A percentile compares a stretch with the other conserved stretches of the same genome.
phyloP scores from a whole-genome alignment of 2,888 invertebrate genomes.

The Tetranychus truncatus region DNA sequence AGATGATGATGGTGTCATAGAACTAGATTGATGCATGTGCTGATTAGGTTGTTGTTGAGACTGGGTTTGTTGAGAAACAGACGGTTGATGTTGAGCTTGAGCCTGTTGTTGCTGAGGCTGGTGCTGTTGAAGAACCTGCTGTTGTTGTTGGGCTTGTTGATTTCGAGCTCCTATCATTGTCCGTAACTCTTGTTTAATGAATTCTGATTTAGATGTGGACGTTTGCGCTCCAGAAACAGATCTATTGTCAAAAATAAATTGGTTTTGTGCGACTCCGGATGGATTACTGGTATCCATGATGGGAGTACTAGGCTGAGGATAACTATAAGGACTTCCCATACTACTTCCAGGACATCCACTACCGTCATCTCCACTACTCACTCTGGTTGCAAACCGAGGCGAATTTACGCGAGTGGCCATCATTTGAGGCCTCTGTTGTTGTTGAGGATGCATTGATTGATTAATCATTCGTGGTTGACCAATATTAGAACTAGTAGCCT shows the following conservation, averaged over 20 bases:
- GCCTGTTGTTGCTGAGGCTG: slow-evolving; percentile 11
- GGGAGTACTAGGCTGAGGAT: slow-evolving; percentile 10
- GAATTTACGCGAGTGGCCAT: slow-evolving; percentile 16
- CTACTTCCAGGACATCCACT: not conserved
- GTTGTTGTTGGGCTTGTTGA: slow-evolving; percentile 32
- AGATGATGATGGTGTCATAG: slow-evolving; percentile 16
- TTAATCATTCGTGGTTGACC: not conserved
- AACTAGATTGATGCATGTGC: not conserved
- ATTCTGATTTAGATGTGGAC: slow-evolving; percentile 44
- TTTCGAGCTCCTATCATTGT: slow-evolving; percentile 70
- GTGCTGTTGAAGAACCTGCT: not conserved
- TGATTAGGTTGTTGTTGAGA: slow-evolving; percentile 11
- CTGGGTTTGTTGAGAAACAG: not conserved
- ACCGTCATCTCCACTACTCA: not conserved
- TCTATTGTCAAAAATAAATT: slow-evolving; percentile 12
- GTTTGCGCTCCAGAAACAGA: slow-evolving; percentile 21
- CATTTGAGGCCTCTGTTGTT: slow-evolving; percentile 29
- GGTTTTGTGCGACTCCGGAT: not conserved
- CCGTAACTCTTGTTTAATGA: slow-evolving; percentile 72
- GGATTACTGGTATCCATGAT: not conserved
- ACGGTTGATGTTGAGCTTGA: slow-evolving; percentile 28
- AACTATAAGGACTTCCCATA: slow-evolving; percentile 9
- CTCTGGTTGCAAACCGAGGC: slow-evolving; percentile 13
- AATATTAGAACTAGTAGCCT: not conserved
- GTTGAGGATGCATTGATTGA: not conserved